Base-by-base conservation (phyloP, 1,140 invertebrate species). In the Microplitis demolitor region DNA sequence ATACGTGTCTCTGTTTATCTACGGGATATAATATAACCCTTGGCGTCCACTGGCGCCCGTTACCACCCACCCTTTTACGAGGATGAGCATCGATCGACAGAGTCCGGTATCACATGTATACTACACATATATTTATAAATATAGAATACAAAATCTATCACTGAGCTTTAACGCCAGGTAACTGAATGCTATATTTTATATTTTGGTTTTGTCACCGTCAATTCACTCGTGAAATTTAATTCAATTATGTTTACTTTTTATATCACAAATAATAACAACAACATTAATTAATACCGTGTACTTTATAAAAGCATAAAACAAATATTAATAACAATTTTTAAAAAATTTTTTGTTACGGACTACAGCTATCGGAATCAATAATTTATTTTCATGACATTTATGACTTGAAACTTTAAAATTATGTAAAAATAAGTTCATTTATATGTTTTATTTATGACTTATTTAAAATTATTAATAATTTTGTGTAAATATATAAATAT, bases 11-110 rank as follows among this genome's bases (percentile, higher is more conserved):
- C 79, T 79, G 80, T 78, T 78, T 9, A 6, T 45, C 8, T 45
- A 9, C 39, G 11, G 39, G 24, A 24, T 24, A 24, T 24, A 24
- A 24, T 24, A 24, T 24, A 24, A 75, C 78, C 72, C 78, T 72
- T 68, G 14, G 24, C 56, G 56, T 58, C 14, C 56, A 58, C 14
- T 58, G 24, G 75, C 75, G 70, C 80, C 67, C 78, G 79, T 77
- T 77, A 79, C 76, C 80, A 75, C 83, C 83, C 82, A 86, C 83
- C 83, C 83, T 86, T 86, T 85, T 86, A 85, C 82, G 82, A 76
- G 83, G 80, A 84, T 85, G 84, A 85, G 77, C 82, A 84, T 86
- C 84, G 84, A 85, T 85, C 83, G 82, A 82, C 80, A 82, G 16
- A 64, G 31, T 69, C 51, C 67, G 35, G 61, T 56, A 37, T 51